phyloP scores from a whole-genome alignment of 2,888 invertebrate genomes.

The Itoplectis maculator region DNA sequence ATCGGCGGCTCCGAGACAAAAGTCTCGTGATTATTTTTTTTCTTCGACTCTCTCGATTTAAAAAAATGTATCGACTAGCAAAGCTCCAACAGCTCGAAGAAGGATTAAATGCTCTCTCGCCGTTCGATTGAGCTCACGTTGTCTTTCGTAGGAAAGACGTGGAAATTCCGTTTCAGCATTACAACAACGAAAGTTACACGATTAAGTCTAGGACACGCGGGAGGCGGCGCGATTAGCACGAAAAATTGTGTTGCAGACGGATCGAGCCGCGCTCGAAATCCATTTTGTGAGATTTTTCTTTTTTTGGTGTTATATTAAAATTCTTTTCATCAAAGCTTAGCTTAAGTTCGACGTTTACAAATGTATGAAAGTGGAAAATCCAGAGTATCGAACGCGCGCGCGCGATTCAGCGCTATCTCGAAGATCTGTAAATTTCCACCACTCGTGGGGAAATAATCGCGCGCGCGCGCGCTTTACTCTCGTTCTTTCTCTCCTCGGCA shows the following conservation, averaged over 20 bases:
- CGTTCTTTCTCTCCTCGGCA: conserved; percentile 11
- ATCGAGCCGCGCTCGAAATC: conserved; percentile 2
- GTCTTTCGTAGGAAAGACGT: conserved; percentile 40
- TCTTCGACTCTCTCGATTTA: too few relatives aligned
- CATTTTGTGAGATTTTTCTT: conserved; percentile 29
- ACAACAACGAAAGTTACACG: conserved; percentile 8
- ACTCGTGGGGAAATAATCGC: not conserved
- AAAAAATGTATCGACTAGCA: conserved; percentile 4
- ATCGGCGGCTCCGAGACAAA: too few relatives aligned
- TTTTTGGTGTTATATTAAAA: not conserved
- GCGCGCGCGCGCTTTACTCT: conserved; percentile 15
- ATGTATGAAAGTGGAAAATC: conserved; percentile 70
- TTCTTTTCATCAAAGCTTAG: conserved; percentile 10
- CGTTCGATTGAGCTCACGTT: conserved; percentile 26
- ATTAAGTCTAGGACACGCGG: conserved; percentile 13
- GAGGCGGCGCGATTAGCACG: not conserved
- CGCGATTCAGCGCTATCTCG: not conserved
- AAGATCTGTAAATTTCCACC: not conserved
- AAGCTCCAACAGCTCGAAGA: conserved; percentile 16
- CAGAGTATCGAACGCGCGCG: conserved; percentile 15
- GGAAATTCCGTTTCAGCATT: conserved; percentile 56
- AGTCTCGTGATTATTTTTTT: too few relatives aligned
- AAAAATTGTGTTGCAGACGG: not conserved
- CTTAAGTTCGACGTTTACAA: conserved; percentile 61
- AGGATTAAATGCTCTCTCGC: not conserved